Evolutionary conservation across 2,888 invertebrate genomes (phyloP).

Genomic region (Perizoma affinitatum): DNA sequence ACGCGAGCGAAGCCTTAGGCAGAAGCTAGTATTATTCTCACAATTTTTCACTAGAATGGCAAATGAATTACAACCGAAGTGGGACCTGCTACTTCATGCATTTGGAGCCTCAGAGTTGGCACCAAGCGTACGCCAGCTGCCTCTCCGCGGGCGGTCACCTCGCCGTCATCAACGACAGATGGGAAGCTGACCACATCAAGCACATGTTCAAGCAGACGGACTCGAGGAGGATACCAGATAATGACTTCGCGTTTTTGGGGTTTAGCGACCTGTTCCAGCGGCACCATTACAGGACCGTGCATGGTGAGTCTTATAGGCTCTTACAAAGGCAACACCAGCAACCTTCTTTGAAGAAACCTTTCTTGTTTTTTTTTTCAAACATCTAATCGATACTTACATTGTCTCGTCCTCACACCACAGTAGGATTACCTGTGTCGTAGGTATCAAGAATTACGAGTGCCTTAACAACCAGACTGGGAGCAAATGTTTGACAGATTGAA

Average conservation of each 20-base stretch:
- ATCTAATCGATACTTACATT: too few species aligned
- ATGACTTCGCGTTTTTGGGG: conserved; percentile 55
- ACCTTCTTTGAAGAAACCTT: too few species aligned
- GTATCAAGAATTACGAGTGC: too few species aligned
- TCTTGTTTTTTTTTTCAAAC: too few species aligned
- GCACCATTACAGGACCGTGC: conserved; percentile 56
- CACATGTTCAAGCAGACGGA: conserved; percentile 47
- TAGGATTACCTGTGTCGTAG: too few species aligned
- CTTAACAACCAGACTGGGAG: too few species aligned
- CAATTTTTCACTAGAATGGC: conserved; percentile 46
- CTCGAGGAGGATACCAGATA: conserved; percentile 45
- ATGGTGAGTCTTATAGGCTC: conserved; percentile 40
- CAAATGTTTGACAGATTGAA: too few species aligned
- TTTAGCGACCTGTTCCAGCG: conserved; percentile 54
- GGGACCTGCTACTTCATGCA: conserved; percentile 51
- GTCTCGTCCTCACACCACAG: too few species aligned
- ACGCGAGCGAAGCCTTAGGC: too few species aligned
- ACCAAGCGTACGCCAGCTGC: conserved; percentile 54
- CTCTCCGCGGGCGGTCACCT: conserved; percentile 55
- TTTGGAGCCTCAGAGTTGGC: conserved; percentile 55
- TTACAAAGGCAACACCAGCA: background rate
- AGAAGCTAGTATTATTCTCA: too few species aligned
- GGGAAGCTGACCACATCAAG: conserved; percentile 51
- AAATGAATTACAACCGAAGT: conserved; percentile 44
- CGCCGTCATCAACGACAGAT: conserved; percentile 46